Base-by-base conservation (phyloP, 1,140 invertebrate genomes). In the Caenorhabditis latens region DNA sequence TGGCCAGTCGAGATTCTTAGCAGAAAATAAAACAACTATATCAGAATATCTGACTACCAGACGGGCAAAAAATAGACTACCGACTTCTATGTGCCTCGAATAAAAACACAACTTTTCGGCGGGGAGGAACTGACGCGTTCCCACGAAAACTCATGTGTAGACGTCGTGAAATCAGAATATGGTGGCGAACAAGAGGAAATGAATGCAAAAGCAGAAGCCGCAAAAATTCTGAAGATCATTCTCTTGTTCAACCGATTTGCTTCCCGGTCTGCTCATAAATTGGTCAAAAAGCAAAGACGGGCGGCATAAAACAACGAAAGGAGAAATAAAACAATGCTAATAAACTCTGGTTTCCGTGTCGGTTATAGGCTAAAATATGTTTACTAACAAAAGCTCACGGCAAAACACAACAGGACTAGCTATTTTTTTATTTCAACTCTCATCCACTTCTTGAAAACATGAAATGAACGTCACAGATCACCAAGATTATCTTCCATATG, bases 271-370 rank as follows among this genome's bases (percentile, higher is more conserved):
- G 14, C 67, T 40, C 57, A 63, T 63, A 50, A 50, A 46, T 79
- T 24, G 46, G 71, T 79, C 71, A 53, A 79, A 79, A 79, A 50
- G n/a, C 46, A 46, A 40, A 32, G 11, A 0, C 11, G 57, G 11
- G 63, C 11, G 16, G 46, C 43, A 50, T 79, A 79, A 79, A 79
- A 50, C 46, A 24, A n/a, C 71, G 46, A 32, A 24, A n/a, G n/a
- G 24, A 21, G 46, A 79, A 79, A 79, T 48, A 50, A 79, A 79
- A 79, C 6, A 43, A 50, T 79, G 71, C 46, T 79, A 79, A 79
- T 79, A 50, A 79, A 79, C 71, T 79, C n/a, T 50, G 43, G n/a
- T 79, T 79, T 50, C n/a, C 42, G 71, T 79, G 46, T 79, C 71
- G 42, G 46, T 79, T 50, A 71, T 71, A 50, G 19, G 46, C 46